phyloP scores from a whole-genome alignment of 2,113 vertebrate genomes.

The Xiphophorus hellerii region DNA sequence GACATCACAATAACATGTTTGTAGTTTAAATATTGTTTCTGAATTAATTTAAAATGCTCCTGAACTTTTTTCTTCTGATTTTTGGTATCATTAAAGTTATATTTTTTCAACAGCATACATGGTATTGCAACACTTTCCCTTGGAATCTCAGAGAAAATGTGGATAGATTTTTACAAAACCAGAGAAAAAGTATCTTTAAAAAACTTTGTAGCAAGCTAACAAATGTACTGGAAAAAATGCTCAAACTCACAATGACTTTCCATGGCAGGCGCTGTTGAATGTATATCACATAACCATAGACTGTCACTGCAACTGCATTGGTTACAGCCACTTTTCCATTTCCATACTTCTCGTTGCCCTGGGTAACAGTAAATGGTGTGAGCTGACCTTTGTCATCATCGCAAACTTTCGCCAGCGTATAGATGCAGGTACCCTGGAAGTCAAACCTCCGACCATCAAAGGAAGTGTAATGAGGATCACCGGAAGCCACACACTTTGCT shows the following conservation, averaged over 20 bases:
- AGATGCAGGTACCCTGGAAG: constrained; percentile 76
- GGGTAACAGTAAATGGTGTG: constrained; percentile 64
- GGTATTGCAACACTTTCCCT: too few species aligned
- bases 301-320: constrained; percentile 53
- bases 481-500: constrained; percentile 70
- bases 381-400: constrained; percentile 42
- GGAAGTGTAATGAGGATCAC: constrained; percentile 76
- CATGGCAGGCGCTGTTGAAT: constrained; percentile 61
- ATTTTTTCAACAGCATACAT: not conserved
- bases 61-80: not conserved
- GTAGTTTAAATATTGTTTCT: not conserved
- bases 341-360: constrained; percentile 67
- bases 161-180: too few species aligned
- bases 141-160: too few species aligned
- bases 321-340: constrained; percentile 70
- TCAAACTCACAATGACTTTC: constrained; percentile 74
- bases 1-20: not conserved
- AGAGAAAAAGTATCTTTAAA: too few species aligned
- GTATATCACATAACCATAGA: constrained; percentile 67
- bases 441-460: constrained; percentile 75
- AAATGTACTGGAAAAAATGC: not conserved
- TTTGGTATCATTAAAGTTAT: not conserved
- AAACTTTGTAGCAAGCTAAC: not conserved
- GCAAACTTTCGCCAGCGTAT: constrained; percentile 69
- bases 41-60: not conserved